Evolutionary conservation across 1,140 invertebrate genomes (phyloP).

Genomic region (Saxidomus purpurata): DNA sequence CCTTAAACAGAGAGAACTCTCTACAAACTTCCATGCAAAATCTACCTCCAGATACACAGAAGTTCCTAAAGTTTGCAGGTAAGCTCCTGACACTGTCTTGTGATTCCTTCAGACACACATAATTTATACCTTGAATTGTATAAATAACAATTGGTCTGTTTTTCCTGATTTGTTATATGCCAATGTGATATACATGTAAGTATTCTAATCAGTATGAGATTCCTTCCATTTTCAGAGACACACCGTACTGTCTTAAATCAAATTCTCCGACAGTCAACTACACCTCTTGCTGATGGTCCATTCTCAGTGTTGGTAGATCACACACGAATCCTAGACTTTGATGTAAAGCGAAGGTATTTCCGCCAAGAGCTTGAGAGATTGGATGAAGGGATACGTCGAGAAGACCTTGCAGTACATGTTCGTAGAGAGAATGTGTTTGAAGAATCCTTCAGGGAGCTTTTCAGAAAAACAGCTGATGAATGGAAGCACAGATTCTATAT

Average conservation of each 20-base stretch:
- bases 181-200: too few relatives aligned
- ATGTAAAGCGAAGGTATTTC: constrained; percentile 97
- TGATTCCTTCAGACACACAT: too few relatives aligned
- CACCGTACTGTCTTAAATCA: constrained; percentile 97
- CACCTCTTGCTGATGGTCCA: constrained; percentile 94
- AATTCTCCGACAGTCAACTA: constrained; percentile 95
- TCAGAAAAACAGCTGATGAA: constrained; percentile 94
- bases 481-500: constrained; percentile 98
- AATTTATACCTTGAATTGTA: too few relatives aligned
- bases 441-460: constrained; percentile 96
- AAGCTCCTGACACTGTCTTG: too few relatives aligned
- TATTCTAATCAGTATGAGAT: too few relatives aligned
- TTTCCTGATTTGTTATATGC: too few relatives aligned
- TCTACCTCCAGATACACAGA: constrained; percentile 88
- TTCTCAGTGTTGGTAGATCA: constrained; percentile 96
- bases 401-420: constrained; percentile 96
- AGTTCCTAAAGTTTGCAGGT: constrained; percentile 94
- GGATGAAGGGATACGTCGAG: constrained; percentile 89
- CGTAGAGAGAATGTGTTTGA: constrained; percentile 95
- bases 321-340: constrained; percentile 96
- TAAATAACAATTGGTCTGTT: too few relatives aligned
- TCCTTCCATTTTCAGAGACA: constrained; percentile 90
- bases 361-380: constrained; percentile 94
- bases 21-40: constrained; percentile 76
- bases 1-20: constrained; percentile 79